Base-by-base conservation (phyloP, 64 coral and sea anemone species). In the Stylophora pistillata region DNA sequence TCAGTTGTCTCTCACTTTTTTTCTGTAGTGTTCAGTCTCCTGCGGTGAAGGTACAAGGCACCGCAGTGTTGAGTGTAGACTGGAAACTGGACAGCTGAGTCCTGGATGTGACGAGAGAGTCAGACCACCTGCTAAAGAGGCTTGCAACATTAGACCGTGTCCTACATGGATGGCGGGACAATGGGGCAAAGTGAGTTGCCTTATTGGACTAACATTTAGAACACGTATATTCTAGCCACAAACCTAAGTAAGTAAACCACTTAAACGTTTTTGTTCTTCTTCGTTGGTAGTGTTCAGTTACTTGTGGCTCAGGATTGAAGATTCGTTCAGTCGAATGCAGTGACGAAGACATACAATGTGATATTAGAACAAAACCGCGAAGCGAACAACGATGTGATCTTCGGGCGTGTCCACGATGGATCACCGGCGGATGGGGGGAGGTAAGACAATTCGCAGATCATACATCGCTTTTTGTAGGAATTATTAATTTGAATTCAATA, bases 241-340 rank as follows among this genome's bases (percentile, higher is more conserved):
- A 47, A 0, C 7, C 7, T 47, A 47, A 47, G 37, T 47, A 7
- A 47, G 37, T 47, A 7, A 47, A 47, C 37, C 37, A 47, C 37
- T 47, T 47, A 47, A 47, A 7, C 28, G 26, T 13, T 73, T 3
- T 73, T 32, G 26, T 56, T 57, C 13, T 3, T 60, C 28, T 33
- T 37, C 56, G 15, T 72, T 28, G 81, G 4, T 31, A 94, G 93
- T 94, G 93, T 58, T 90, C 93, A 59, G 74, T 53, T 31, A 94
- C 78, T 17, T 94, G 93, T 76, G 93, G 88, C 56, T 73, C 66
- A 1, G 93, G 93, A 64, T 9, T 90, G n/a, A 90, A 72, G 21
- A 18, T 13, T 21, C 81, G 88, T 29, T 87, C 11, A 53, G 81
- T 94, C 16, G 17, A 74, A 59, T 90, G 88, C 60, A 92, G 82